Evolutionary conservation across 2,797 vertebrate species (phyloP).

Genomic region (Acrossocheilus wenchowensis): DNA sequence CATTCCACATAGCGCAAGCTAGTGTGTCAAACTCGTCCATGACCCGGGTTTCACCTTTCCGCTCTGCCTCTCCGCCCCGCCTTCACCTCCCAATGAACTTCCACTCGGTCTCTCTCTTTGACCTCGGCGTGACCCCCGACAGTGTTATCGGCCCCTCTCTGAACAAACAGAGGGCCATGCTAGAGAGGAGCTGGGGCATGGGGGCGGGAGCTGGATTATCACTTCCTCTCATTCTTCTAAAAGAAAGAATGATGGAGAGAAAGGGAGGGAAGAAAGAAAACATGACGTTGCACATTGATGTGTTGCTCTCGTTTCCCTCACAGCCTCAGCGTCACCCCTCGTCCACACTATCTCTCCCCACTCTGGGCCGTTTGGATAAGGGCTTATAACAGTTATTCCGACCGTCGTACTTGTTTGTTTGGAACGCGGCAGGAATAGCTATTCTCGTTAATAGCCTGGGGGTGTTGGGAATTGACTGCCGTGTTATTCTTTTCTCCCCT

Average conservation of each 20-base stretch:
- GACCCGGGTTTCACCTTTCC: constrained; percentile 75
- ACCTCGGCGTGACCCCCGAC: constrained; percentile 82
- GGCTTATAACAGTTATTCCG: constrained; percentile 73
- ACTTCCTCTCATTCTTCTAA: constrained; percentile 70
- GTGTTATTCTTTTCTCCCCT: constrained; percentile 42
- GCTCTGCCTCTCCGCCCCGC: constrained; percentile 78
- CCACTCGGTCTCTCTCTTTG: constrained; percentile 82
- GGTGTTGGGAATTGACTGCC: constrained; percentile 46
- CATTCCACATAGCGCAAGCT: constrained; percentile 64
- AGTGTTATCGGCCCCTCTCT: constrained; percentile 68
- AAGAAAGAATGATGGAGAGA: constrained; percentile 60
- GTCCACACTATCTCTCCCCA: not conserved
- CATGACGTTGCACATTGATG: constrained; percentile 60
- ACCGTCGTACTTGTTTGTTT: constrained; percentile 75
- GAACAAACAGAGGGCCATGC: constrained; percentile 65
- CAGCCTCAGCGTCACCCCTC: constrained; percentile 32
- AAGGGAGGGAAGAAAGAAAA: constrained; percentile 51
- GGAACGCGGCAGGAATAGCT: constrained; percentile 66
- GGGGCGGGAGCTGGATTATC: constrained; percentile 63
- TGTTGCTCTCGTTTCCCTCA: constrained; percentile 50
- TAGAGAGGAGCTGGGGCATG: constrained; percentile 51
- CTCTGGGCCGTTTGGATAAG: constrained; percentile 61
- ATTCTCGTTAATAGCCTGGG: constrained; percentile 65
- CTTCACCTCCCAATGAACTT: constrained; percentile 93
- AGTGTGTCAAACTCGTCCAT: constrained; percentile 60